Percentiles rank a stretch among this genome's conserved stretches.
phyloP scores from a whole-genome alignment of 2,888 invertebrate genomes.

The Unio pictorum region DNA sequence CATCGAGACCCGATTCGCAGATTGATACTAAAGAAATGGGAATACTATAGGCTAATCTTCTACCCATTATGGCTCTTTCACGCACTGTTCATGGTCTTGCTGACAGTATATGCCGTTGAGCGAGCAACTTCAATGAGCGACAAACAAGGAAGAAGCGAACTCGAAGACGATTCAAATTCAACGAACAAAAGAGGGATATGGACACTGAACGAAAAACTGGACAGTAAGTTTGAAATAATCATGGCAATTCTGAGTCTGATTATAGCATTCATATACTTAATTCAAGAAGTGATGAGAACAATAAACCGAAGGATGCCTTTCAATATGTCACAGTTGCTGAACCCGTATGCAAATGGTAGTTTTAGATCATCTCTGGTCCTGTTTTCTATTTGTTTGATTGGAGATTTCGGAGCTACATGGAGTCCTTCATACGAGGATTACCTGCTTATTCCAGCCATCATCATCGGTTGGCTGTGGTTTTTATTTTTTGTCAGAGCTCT shows the following conservation, averaged over 20 bases:
- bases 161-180: too few relatives aligned
- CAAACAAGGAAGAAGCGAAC: too few relatives aligned
- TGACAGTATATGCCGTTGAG: too few relatives aligned
- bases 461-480: conserved; percentile 48
- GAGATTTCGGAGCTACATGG: conserved; percentile 30
- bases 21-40: too few relatives aligned
- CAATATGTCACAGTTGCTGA: conserved; percentile 13
- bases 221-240: conserved; percentile 14
- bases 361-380: conserved; percentile 39
- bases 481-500: conserved; percentile 49
- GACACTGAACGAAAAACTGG: too few relatives aligned
- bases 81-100: too few relatives aligned
- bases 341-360: conserved; percentile 38
- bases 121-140: too few relatives aligned
- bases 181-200: too few relatives aligned
- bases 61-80: too few relatives aligned
- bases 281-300: conserved; percentile 16
- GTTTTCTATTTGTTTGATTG: conserved; percentile 33
- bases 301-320: conserved; percentile 14
- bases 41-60: too few relatives aligned
- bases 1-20: too few relatives aligned
- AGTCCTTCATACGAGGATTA: conserved; percentile 11
- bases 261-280: conserved; percentile 21
- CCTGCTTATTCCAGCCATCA: conserved; percentile 38
- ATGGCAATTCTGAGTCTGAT: conserved; percentile 19